Base-by-base conservation (phyloP, 1,140 invertebrate species). In the Batillaria attramentaria region DNA sequence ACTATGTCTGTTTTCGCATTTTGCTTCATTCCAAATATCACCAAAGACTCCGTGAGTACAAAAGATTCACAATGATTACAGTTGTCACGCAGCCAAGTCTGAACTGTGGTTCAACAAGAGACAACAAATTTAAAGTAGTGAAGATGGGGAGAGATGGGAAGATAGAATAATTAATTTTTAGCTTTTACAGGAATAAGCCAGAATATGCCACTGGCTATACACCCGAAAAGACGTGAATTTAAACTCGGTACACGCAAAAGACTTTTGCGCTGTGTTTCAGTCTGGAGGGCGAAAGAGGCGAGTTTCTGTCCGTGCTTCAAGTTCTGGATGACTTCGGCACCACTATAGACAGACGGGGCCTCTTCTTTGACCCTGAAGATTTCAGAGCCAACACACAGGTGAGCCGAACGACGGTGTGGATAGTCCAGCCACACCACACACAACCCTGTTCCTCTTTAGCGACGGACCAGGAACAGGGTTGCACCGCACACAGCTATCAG, bases 331-430 rank as follows among this genome's bases (percentile, higher is more conserved):
- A 85, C 39, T 72, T 77, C 50, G 42, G 68, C 18, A 69, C 72
- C 18, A 76, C 79, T 37, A 81, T 81, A 24, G 81, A 84, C 69
- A 79, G 76, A 8, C 65, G 72, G 0, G 83, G 81, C 1, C 68
- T 84, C n/a, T 77, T 82, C 74, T 86, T 86, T 75, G 81, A 86
- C 46, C 83, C 83, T 18, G 72, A 68, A 3, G 81, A 86, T n/a
- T 86, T 81, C 69, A 81, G 80, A 31, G 81, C 81, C 1, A 83
- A 84, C 65, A 84, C 57, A 76, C 80, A 86, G 80, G 83, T 83
- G 77, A n/a, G 35, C n/a, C n/a, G n/a, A n/a, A n/a, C n/a, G n/a
- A n/a, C n/a, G n/a, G n/a, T n/a, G n/a, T n/a, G n/a, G n/a, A n/a
- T n/a, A n/a, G n/a, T n/a, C n/a, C n/a, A n/a, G n/a, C n/a, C n/a